These are phyloP conservation scores for Agrochola macilenta DNA, from an alignment of 2,888 invertebrate genomes.

Conservation along the genomic window DNA sequence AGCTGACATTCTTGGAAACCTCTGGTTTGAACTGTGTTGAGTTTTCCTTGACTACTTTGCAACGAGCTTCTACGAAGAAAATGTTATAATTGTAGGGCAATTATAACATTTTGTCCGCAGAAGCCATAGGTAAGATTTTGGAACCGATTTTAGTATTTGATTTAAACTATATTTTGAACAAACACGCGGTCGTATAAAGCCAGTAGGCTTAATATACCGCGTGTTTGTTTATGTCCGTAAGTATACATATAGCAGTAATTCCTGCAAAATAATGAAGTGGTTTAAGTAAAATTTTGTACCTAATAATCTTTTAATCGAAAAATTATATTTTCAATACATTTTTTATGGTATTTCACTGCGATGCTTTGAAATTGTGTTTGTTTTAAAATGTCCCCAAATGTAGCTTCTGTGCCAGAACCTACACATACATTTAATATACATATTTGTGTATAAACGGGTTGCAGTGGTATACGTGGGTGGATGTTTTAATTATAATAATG, in stretches of 20 bases:
- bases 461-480: neutral
- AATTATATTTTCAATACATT: too few species aligned
- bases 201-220: too few species aligned
- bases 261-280: neutral
- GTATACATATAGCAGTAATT: neutral
- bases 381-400: neutral
- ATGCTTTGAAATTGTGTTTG: neutral
- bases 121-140: neutral
- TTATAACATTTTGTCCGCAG: too few species aligned
- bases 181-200: too few species aligned
- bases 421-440: neutral
- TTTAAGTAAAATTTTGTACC: neutral
- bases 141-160: neutral
- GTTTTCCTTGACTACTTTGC: neutral
- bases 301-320: neutral
- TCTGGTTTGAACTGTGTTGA: neutral
- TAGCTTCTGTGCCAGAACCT: too few species aligned
- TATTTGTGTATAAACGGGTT: neutral
- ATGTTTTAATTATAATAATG: slow-evolving; percentile 51
- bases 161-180: neutral
- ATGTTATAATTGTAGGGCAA: neutral
- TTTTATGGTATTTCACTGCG: neutral
- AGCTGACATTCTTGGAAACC: slow-evolving; percentile 9
- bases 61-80: neutral
- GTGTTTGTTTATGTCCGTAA: too few species aligned